phyloP scores from a whole-genome alignment of 1,140 invertebrate species.

The Trichogramma pretiosum region DNA sequence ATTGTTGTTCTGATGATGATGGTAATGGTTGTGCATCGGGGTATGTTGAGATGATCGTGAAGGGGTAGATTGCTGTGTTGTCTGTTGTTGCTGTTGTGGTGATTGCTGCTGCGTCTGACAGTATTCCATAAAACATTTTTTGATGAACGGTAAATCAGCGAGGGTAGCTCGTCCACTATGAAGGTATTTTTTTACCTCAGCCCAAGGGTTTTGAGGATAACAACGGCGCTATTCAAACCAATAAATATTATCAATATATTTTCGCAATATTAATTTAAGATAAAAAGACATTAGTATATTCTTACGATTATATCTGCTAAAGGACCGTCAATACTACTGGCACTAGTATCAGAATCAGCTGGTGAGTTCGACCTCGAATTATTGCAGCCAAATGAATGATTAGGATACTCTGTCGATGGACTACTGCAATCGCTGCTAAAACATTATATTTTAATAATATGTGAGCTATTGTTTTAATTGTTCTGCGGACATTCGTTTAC shows the following conservation, averaged over 20 bases:
- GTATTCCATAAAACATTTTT: too few relatives aligned
- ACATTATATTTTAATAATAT: too few relatives aligned
- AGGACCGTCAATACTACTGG: slow-evolving; percentile 51
- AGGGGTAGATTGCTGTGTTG: too few relatives aligned
- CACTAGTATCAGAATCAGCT: slow-evolving; percentile 54
- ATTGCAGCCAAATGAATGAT: slow-evolving; percentile 34
- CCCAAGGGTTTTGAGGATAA: slow-evolving; percentile 24
- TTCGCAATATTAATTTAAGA: neutral
- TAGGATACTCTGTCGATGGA: slow-evolving; percentile 44
- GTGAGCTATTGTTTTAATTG: too few relatives aligned
- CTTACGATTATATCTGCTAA: slow-evolving; percentile 59
- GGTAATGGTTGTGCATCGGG: slow-evolving; percentile 30
- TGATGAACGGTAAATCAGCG: too few relatives aligned
- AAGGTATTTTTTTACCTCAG: slow-evolving; percentile 25
- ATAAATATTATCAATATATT: slow-evolving; percentile 15
- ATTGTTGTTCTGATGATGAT: slow-evolving; percentile 23
- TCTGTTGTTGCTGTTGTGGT: slow-evolving; percentile 16
- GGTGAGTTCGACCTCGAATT: slow-evolving; percentile 53
- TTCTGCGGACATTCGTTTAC: slow-evolving; percentile 20
- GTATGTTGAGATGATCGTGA: too few relatives aligned
- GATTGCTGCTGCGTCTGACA: too few relatives aligned
- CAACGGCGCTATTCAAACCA: slow-evolving; percentile 25
- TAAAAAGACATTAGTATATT: too few relatives aligned
- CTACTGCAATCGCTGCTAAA: slow-evolving; percentile 50
- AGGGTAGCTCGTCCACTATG: slow-evolving; percentile 24